phyloP scores from a whole-genome alignment of 2,888 invertebrate species.

The Antheraea assamensis region DNA sequence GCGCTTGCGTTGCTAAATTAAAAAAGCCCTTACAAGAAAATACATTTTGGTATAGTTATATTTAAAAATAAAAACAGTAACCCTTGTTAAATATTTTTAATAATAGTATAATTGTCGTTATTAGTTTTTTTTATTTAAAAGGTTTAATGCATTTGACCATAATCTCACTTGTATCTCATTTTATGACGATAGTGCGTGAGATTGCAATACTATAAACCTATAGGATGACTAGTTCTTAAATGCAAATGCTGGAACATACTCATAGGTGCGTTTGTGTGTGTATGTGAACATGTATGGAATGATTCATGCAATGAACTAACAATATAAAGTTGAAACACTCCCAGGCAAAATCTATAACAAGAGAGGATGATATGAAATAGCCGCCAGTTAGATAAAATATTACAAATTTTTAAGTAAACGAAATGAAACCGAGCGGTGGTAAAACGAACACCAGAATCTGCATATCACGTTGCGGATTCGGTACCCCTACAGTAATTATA shows the following conservation, averaged over 20 bases:
- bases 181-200: too few species aligned
- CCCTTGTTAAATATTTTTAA: background rate
- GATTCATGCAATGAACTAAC: too few species aligned
- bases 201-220: too few species aligned
- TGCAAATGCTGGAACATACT: too few species aligned
- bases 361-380: background rate
- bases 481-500: constrained; percentile 72
- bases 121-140: too few species aligned
- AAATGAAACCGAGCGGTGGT: constrained; percentile 36
- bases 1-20: constrained; percentile 60
- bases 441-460: constrained; percentile 64
- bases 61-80: background rate
- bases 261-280: background rate
- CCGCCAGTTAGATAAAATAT: background rate
- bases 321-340: background rate
- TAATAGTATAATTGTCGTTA: background rate
- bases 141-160: too few species aligned
- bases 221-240: too few species aligned
- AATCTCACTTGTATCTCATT: too few species aligned
- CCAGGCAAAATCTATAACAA: background rate
- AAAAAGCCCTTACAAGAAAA: constrained; percentile 33
- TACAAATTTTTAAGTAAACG: constrained; percentile 6
- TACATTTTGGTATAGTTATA: background rate
- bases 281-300: too few species aligned
- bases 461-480: constrained; percentile 74